A percentile compares a stretch with the other conserved stretches of the same genome.
phyloP scores from a whole-genome alignment of 2,888 invertebrate genomes.

The Maniola hyperantus region DNA sequence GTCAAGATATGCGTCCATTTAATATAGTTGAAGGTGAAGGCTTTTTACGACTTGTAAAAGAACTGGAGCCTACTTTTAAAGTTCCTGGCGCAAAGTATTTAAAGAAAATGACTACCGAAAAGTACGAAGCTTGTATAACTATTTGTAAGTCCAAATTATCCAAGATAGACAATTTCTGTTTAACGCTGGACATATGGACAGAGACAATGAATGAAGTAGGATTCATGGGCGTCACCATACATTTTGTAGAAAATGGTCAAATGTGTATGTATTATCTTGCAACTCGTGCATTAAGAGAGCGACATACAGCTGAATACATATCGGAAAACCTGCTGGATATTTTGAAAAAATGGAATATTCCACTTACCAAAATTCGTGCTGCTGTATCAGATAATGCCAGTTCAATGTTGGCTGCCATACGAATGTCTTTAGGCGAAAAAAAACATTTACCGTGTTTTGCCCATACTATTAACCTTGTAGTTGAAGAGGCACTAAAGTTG shows the following conservation, averaged over 20 bases:
- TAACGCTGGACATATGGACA: slow-evolving; percentile 46
- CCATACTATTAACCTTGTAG: not conserved
- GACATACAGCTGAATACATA: slow-evolving; percentile 16
- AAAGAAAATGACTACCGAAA: not conserved
- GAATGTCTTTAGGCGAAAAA: slow-evolving; percentile 16
- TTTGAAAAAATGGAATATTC: slow-evolving; percentile 39
- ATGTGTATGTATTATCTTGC: slow-evolving; percentile 42
- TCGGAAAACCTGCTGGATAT: slow-evolving; percentile 30
- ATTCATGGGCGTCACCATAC: slow-evolving; percentile 48
- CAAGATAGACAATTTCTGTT: slow-evolving; percentile 13
- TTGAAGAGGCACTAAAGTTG: slow-evolving; percentile 1
- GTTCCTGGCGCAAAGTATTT: not conserved
- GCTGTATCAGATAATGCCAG: slow-evolving; percentile 40
- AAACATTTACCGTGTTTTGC: slow-evolving; percentile 19
- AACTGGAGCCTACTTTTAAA: slow-evolving; percentile 22
- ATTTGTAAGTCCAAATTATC: slow-evolving; percentile 1
- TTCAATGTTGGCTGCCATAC: slow-evolving; percentile 36
- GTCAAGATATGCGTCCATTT: slow-evolving; percentile 43
- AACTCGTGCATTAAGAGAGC: slow-evolving; percentile 33
- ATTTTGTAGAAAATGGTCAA: slow-evolving; percentile 42
- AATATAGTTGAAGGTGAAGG: slow-evolving; percentile 43
- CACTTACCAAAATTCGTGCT: slow-evolving; percentile 35
- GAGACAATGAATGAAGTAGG: slow-evolving; percentile 47
- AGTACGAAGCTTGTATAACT: not conserved
- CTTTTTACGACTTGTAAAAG: slow-evolving; percentile 41